phyloP scores from a whole-genome alignment of 2,888 invertebrate genomes.

The Ectemnius continuus region DNA sequence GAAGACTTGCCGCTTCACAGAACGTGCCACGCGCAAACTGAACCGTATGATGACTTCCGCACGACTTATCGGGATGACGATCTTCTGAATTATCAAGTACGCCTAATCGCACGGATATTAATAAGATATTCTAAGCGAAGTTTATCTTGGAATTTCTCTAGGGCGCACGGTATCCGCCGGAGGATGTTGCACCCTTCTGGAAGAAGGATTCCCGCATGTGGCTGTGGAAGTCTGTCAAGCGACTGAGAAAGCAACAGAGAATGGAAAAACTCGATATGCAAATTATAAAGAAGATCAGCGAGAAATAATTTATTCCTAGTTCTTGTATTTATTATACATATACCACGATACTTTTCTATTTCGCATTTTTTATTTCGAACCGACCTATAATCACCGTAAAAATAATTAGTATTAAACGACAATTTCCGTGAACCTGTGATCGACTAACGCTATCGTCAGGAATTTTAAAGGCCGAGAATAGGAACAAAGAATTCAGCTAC shows the following conservation, averaged over 20 bases:
- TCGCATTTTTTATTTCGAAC: no score
- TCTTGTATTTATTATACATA: background rate
- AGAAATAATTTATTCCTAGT: background rate
- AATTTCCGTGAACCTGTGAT: no score
- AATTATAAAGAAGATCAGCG: conserved; percentile 34
- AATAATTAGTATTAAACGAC: no score
- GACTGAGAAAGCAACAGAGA: conserved; percentile 34
- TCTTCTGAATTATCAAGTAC: conserved; percentile 71
- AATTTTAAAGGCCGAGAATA: no score
- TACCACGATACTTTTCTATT: no score
- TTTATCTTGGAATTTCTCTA: conserved; percentile 63
- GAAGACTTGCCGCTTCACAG: conserved; percentile 36
- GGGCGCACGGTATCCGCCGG: conserved; percentile 79
- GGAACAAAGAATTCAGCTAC: no score
- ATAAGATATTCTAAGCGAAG: no score
- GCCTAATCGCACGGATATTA: background rate
- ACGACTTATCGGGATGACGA: conserved; percentile 63
- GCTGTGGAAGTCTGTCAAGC: conserved; percentile 80
- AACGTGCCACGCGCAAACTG: conserved; percentile 61
- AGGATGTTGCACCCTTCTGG: conserved; percentile 83
- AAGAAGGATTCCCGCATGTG: conserved; percentile 86
- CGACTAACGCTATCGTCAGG: no score
- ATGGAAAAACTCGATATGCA: no score
- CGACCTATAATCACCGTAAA: no score
- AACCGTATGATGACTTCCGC: conserved; percentile 34